phyloP scores from a whole-genome alignment of 2,797 vertebrate genomes.

The Holocentrus rufus region DNA sequence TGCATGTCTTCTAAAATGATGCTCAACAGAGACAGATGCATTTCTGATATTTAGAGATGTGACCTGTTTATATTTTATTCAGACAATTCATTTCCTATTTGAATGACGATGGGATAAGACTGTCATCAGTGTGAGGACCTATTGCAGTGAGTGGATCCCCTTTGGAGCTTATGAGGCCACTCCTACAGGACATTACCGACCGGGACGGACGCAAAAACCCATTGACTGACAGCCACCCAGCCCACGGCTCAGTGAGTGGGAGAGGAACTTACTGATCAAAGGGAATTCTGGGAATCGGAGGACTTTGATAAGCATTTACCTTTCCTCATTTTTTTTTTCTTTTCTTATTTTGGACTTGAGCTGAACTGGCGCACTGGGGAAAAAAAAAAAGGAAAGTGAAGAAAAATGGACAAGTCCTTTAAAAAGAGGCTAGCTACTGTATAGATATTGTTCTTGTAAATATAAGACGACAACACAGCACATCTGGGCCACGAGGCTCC shows the following conservation, averaged over 20 bases:
- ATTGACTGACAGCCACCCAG: constrained; percentile 37
- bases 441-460: constrained; percentile 73
- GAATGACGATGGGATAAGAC: constrained; percentile 65
- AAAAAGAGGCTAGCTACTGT: constrained; percentile 61
- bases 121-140: constrained; percentile 67
- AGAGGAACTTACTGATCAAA: constrained; percentile 3
- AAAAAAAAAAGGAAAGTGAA: constrained; percentile 25
- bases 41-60: constrained; percentile 86
- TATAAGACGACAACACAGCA: constrained; percentile 65
- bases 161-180: constrained; percentile 60
- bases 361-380: background rate
- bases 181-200: constrained; percentile 55
- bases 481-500: constrained; percentile 82
- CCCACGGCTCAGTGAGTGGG: constrained; percentile 24
- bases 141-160: constrained; percentile 57
- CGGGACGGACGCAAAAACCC: constrained; percentile 29
- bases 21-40: constrained; percentile 71
- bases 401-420: constrained; percentile 39
- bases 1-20: constrained; percentile 85
- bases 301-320: constrained; percentile 53
- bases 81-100: constrained; percentile 81
- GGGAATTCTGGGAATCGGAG: constrained; percentile 20
- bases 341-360: constrained; percentile 28
- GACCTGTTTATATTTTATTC: constrained; percentile 83
- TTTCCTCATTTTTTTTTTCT: constrained; percentile 41